Conservation (phyloP, 2,888 invertebrate species). For the Dryocosmus kuriphilus region DNA sequence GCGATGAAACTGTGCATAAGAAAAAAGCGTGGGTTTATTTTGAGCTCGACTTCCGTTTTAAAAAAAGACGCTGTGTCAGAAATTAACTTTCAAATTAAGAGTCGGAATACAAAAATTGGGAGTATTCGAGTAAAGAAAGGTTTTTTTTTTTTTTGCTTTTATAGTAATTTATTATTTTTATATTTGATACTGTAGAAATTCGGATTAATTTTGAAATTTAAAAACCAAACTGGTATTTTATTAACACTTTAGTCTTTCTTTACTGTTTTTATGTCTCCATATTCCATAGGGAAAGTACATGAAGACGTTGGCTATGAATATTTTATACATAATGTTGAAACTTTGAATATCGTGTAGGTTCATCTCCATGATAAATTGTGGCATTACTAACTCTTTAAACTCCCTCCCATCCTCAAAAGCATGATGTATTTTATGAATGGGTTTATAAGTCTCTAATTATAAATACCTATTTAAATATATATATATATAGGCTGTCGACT, state of each 20-base stretch:
- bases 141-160: too few species aligned
- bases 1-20: neutral
- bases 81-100: slow-evolving; percentile 1
- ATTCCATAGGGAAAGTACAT: neutral
- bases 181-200: too few species aligned
- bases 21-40: slow-evolving; percentile 23
- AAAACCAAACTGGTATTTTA: too few species aligned
- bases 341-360: neutral
- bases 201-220: too few species aligned
- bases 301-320: neutral
- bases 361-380: neutral
- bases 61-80: neutral
- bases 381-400: too few species aligned
- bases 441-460: neutral
- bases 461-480: too few species aligned
- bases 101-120: neutral
- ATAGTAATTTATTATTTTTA: neutral
- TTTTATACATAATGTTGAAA: neutral
- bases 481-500: too few species aligned
- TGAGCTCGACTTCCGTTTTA: slow-evolving; percentile 15
- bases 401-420: neutral
- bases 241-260: neutral
- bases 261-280: neutral
- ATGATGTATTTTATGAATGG: neutral
- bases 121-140: neutral